Percentiles rank a stretch among this genome's conserved stretches.
These are phyloP conservation scores for Nothura maculosa DNA, from an alignment of 2,797 vertebrate species.

Conservation along the genomic window DNA sequence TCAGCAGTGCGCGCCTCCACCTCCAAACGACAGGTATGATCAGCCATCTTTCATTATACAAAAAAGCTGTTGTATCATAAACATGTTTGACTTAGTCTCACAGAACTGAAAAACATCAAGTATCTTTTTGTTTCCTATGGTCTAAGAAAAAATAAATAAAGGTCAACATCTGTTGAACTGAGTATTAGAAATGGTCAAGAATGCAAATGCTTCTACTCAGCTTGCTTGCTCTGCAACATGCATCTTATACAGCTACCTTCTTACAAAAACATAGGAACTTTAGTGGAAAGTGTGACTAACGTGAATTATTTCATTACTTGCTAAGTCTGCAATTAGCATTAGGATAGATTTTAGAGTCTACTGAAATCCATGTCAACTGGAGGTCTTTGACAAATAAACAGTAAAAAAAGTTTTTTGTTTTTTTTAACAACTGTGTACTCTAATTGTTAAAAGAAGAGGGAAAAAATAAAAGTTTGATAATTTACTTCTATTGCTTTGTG, in stretches of 20 bases:
- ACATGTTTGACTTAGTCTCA: neutral
- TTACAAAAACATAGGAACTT: neutral
- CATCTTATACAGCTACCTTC: neutral
- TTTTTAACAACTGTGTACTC: neutral
- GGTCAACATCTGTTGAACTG: neutral
- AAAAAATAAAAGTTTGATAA: neutral
- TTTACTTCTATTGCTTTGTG: neutral
- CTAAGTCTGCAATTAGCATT: neutral
- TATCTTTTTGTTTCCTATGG: neutral
- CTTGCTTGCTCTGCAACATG: neutral
- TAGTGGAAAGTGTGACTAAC: neutral
- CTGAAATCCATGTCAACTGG: neutral
- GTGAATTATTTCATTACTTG: neutral
- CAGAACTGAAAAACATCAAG: neutral
- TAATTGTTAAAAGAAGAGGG: neutral
- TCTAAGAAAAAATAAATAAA: neutral
- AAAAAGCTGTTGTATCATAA: neutral
- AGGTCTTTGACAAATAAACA: neutral
- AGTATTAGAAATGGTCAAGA: neutral
- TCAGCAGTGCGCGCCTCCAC: neutral
- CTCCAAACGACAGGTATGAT: neutral
- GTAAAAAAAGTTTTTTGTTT: neutral
- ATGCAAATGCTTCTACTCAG: neutral
- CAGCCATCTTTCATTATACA: neutral
- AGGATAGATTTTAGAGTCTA: neutral